These are phyloP conservation scores for Datnioides undecimradiatus DNA, from an alignment of 2,113 vertebrate species.

Conservation along the genomic window DNA sequence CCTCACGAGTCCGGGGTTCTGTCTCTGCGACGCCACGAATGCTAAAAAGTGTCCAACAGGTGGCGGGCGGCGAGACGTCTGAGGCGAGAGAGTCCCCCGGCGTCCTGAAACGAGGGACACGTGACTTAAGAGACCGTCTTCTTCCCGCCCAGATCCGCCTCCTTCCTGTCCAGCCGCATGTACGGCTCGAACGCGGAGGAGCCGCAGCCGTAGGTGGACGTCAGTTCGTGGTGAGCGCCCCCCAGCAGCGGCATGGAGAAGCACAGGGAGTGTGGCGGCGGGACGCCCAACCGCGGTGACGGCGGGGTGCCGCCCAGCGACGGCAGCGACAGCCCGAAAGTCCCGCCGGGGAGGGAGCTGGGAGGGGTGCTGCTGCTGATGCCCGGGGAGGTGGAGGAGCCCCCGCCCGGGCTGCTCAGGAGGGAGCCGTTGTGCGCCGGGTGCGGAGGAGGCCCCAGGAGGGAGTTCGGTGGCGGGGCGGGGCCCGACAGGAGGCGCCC, in stretches of 20 bases:
- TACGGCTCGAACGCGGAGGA: constrained; percentile 94
- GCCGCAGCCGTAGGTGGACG: constrained; percentile 85
- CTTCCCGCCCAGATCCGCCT: constrained; percentile 81
- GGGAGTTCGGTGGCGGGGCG: constrained; percentile 82
- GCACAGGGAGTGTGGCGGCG: constrained; percentile 83
- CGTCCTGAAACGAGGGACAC: not conserved
- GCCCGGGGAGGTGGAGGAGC: constrained; percentile 84
- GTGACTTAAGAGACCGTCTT: constrained; percentile 86
- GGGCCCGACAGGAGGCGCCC: constrained; percentile 89
- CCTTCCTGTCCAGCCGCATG: constrained; percentile 88
- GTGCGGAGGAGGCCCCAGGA: constrained; percentile 80
- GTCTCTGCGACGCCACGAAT: too few relatives aligned
- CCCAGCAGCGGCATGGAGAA: constrained; percentile 87
- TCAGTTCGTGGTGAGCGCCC: constrained; percentile 85
- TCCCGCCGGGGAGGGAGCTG: constrained; percentile 68
- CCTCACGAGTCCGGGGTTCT: constrained; percentile 16
- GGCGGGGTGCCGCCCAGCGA: constrained; percentile 79
- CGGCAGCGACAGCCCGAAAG: constrained; percentile 84
- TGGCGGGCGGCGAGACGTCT: constrained; percentile 9
- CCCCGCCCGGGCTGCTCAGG: constrained; percentile 80
- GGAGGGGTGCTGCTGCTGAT: constrained; percentile 78
- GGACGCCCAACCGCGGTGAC: constrained; percentile 80
- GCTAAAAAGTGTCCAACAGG: constrained; percentile 33
- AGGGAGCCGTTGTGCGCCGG: constrained; percentile 75
- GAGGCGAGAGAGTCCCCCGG: constrained; percentile 9